These are phyloP conservation scores for Tinea pellionella DNA, from an alignment of 2,888 invertebrate species.

Conservation along the genomic window DNA sequence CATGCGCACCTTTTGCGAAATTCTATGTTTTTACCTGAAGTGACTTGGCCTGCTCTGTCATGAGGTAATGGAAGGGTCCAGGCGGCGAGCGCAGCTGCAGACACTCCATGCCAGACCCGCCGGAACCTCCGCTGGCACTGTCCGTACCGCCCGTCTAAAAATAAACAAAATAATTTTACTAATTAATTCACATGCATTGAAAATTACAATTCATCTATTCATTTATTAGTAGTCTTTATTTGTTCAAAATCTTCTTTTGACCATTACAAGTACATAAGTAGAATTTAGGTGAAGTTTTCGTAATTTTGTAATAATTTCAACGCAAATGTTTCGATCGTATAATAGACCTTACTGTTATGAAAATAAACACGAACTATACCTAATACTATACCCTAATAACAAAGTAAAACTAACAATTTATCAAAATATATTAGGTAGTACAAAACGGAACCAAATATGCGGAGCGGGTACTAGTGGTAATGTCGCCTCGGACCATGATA, in stretches of 20 bases:
- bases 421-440: neutral
- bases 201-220: no score
- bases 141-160: conserved; percentile 66
- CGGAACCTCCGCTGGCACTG: conserved; percentile 68
- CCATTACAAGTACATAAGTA: no score
- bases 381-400: no score
- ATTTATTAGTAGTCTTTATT: no score
- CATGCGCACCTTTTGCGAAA: no score
- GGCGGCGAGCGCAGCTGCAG: conserved; percentile 78
- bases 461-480: conserved; percentile 17
- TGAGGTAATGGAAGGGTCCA: conserved; percentile 83
- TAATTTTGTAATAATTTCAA: no score
- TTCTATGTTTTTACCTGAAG: conserved; percentile 72
- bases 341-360: no score
- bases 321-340: no score
- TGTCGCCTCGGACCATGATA: conserved; percentile 33
- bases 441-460: neutral
- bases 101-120: conserved; percentile 83
- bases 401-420: neutral
- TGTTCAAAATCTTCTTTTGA: no score
- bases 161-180: conserved; percentile 14
- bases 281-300: no score
- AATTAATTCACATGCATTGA: neutral
- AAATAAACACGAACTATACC: no score
- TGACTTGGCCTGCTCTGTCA: conserved; percentile 91